These are phyloP conservation scores for Agrochola litura DNA, from an alignment of 2,888 invertebrate species.

Conservation along the genomic window DNA sequence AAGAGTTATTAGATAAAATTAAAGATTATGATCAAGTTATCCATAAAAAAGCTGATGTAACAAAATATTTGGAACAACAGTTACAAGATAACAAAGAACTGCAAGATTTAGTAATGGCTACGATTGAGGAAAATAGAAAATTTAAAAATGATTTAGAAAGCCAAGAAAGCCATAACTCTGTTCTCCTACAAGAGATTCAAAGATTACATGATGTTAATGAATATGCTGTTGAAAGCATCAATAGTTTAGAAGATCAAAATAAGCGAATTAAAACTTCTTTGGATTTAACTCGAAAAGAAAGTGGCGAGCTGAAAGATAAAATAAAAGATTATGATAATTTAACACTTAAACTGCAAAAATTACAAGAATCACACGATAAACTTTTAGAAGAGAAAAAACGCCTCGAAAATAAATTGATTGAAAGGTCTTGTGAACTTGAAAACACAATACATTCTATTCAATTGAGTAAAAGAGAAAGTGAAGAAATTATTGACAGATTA, in stretches of 20 bases:
- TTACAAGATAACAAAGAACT: conserved; percentile 68
- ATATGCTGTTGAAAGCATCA: conserved; percentile 68
- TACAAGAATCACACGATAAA: conserved; percentile 72
- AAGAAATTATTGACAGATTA: conserved; percentile 70
- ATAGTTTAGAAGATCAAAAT: conserved; percentile 75
- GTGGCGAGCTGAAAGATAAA: conserved; percentile 73
- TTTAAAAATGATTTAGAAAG: conserved; percentile 67
- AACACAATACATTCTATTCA: conserved; percentile 69
- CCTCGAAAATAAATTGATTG: conserved; percentile 73
- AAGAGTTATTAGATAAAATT: conserved; percentile 77
- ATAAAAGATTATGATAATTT: conserved; percentile 71
- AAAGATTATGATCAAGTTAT: conserved; percentile 73
- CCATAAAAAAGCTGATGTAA: conserved; percentile 68
- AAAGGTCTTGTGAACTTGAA: conserved; percentile 72
- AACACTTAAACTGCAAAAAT: conserved; percentile 67
- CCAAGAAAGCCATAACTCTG: conserved; percentile 69
- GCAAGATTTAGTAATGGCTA: conserved; percentile 63
- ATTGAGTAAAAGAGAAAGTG: conserved; percentile 75
- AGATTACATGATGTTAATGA: conserved; percentile 75
- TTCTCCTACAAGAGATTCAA: conserved; percentile 76
- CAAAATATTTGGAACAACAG: conserved; percentile 67
- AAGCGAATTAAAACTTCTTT: conserved; percentile 70
- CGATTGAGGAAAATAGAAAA: conserved; percentile 71
- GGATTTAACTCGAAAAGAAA: conserved; percentile 77
- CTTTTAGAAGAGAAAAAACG: conserved; percentile 71